Evolutionary conservation across 92 coral and sea anemone genomes (phyloP).

Genomic region (Plumapathes pennacea): DNA sequence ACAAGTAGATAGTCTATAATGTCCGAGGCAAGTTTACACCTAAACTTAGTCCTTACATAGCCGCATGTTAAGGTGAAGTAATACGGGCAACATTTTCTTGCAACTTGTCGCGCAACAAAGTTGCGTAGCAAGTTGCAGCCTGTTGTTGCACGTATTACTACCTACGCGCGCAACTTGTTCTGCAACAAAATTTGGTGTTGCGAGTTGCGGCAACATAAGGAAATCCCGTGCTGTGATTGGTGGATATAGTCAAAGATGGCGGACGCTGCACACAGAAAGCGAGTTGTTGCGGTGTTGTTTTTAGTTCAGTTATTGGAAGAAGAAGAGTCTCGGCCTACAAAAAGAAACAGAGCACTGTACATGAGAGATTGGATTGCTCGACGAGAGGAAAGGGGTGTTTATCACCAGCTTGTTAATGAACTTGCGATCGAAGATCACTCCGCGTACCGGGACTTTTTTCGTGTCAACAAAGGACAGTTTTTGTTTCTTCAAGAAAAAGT

Average conservation of each 20-base stretch:
- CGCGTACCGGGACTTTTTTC: slow-evolving; percentile 27
- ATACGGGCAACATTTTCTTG: no score
- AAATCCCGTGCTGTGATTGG: no score
- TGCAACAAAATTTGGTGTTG: no score
- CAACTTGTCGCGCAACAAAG: no score
- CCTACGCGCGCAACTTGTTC: no score
- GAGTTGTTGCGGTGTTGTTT: slow-evolving; percentile 1
- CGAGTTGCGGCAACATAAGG: no score
- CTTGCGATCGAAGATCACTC: slow-evolving; percentile 29
- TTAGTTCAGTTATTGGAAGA: slow-evolving; percentile 14
- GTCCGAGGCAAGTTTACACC: no score
- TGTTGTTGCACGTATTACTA: no score
- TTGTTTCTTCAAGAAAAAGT: slow-evolving; percentile 29
- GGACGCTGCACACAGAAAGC: slow-evolving; percentile 30
- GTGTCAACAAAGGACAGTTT: slow-evolving; percentile 32
- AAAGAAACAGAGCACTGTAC: slow-evolving; percentile 11
- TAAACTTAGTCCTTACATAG: no score
- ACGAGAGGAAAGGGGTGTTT: slow-evolving; percentile 31
- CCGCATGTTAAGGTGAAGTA: no score
- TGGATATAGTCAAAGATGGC: slow-evolving; percentile 17
- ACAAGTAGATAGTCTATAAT: no score
- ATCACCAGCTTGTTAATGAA: slow-evolving; percentile 34
- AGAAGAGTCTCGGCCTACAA: slow-evolving; percentile 2
- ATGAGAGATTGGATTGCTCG: slow-evolving; percentile 24
- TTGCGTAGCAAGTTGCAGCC: no score